phyloP scores from a whole-genome alignment of 2,113 vertebrate genomes.

The Urocolius indicus region DNA sequence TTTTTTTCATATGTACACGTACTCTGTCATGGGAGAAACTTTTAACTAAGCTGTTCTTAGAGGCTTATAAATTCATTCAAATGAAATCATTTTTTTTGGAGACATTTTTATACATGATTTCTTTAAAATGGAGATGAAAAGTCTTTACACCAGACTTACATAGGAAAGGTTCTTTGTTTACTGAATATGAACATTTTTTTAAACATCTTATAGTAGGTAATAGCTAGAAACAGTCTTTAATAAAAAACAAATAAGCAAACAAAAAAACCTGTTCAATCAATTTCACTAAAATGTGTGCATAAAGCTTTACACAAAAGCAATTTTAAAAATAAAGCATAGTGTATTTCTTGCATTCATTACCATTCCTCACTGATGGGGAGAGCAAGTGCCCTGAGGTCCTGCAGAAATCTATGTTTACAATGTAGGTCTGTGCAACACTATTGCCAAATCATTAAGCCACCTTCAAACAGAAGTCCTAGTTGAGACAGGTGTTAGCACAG shows the following conservation, averaged over 20 bases:
- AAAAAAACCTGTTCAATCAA: not conserved
- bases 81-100: not conserved
- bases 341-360: not conserved
- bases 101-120: not conserved
- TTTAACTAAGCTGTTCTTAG: not conserved
- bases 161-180: not conserved
- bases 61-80: not conserved
- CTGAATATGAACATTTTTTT: not conserved
- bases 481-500: slow-evolving; percentile 65
- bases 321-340: not conserved
- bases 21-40: not conserved
- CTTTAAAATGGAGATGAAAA: not conserved
- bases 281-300: not conserved
- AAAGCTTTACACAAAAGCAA: not conserved
- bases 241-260: not conserved
- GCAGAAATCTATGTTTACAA: not conserved
- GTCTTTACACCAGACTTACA: not conserved
- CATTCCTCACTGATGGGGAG: not conserved
- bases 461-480: slow-evolving; percentile 49
- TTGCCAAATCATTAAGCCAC: slow-evolving; percentile 67
- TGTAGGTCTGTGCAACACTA: not conserved
- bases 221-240: not conserved
- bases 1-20: not conserved
- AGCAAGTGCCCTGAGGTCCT: slow-evolving; percentile 6
- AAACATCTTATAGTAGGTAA: not conserved